Base-by-base conservation (phyloP, 2,888 invertebrate species). In the Taphrorychus bicolor region DNA sequence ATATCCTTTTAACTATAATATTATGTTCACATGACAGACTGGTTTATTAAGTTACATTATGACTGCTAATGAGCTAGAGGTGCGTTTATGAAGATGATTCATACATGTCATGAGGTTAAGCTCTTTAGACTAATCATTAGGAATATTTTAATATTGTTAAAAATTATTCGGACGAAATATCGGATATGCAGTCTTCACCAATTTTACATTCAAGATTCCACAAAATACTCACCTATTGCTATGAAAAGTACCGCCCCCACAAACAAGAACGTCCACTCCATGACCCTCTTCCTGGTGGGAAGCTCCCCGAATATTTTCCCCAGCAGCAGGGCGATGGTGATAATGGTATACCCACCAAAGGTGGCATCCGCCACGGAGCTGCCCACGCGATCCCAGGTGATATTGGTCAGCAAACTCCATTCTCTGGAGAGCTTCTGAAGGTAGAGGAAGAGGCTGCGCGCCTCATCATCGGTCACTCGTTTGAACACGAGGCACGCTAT, bases 361-460 rank as follows among this genome's bases (percentile, higher is more conserved):
- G 88, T 84, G 54, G 89, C 86, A 72, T 89, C 88, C 2, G 88
- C 89, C 70, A 89, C 87, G 24, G 89, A 85, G 11, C 88, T 86
- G 0, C 91, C 91, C 41, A 89, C 85, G 21, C 86, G 84, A 76
- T 89, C 89, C 90, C 91, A 91, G 0, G 91, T 91, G 72, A 91
- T 87, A 52, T 89, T 91, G 74, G 87, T 90, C 70, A 91, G 84
- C 23, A 91, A 84, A 32, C 89, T 88, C 91, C 91, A 91, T 82
- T 91, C 91, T 51, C 89, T 83, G 22, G 91, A 91, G 66, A 89
- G 80, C 82, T 90, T 91, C 82, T 91, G 88, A 71, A 91, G 85
- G 74, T 88, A 87, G 71, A 89, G 85, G 76, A 88, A 87, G 73
- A 91, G 83, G 59, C 90, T 85, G 51, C 87, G 85, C 67, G 91